A percentile compares a stretch with the other conserved stretches of the same genome.
Conservation (phyloP, 2,113 vertebrate genomes). For the Fregetta grallaria region DNA sequence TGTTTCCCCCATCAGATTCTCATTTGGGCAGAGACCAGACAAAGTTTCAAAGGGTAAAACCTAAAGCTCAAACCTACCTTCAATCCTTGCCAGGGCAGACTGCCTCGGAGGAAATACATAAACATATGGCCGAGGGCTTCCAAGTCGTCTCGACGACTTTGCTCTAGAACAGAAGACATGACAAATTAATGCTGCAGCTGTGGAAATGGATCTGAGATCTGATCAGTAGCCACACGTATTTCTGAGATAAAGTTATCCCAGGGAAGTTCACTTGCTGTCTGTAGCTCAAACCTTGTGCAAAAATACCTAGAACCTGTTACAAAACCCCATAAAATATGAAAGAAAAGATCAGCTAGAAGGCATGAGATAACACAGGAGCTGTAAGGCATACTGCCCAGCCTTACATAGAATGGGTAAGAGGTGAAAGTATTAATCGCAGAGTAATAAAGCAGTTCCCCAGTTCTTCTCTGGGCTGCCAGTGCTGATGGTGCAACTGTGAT, state of each 20-base stretch:
- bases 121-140: slow-evolving; percentile 99
- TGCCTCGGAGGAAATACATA: slow-evolving; percentile 99
- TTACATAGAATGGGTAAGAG: accelerated
- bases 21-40: background rate
- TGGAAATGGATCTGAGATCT: background rate
- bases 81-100: slow-evolving; percentile 97
- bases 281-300: background rate
- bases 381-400: background rate
- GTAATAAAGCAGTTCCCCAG: background rate
- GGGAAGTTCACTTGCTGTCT: background rate
- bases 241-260: background rate
- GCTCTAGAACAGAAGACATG: slow-evolving; percentile 80
- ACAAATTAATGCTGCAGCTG: slow-evolving; percentile 47
- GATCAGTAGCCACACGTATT: background rate
- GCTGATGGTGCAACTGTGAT: background rate
- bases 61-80: slow-evolving; percentile 81
- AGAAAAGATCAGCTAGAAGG: background rate
- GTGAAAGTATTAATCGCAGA: background rate
- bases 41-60: background rate
- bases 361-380: background rate
- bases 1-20: background rate
- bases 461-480: background rate
- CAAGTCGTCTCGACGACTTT: slow-evolving; percentile 97
- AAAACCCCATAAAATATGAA: background rate
- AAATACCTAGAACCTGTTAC: background rate